phyloP scores from a whole-genome alignment of 2,888 invertebrate species.

The Heliconius ismenius region DNA sequence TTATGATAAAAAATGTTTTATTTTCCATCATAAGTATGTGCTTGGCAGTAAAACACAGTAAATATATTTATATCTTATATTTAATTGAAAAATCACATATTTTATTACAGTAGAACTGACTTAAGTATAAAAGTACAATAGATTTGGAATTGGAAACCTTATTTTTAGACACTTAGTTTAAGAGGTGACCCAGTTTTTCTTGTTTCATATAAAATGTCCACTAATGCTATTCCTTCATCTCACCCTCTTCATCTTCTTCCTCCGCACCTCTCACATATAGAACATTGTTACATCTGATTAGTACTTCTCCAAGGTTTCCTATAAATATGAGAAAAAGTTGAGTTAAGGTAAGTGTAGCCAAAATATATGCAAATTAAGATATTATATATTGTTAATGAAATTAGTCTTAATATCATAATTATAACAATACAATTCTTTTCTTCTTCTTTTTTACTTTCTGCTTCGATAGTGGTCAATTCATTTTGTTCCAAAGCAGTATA shows the following conservation, averaged over 20 bases:
- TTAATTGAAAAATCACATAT: conserved; percentile 36
- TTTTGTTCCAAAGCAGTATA: no score
- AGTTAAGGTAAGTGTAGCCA: neutral
- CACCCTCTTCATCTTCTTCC: conserved; percentile 98
- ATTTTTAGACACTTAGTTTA: conserved; percentile 18
- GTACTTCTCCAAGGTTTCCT: conserved; percentile 96
- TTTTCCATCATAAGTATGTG: neutral
- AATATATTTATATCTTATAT: conserved; percentile 37
- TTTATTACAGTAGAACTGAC: conserved; percentile 11
- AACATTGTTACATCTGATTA: conserved; percentile 98
- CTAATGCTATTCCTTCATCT: conserved; percentile 90
- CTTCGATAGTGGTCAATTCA: no score
- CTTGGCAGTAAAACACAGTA: conserved; percentile 18
- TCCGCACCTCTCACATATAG: conserved; percentile 96
- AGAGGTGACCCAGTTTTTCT: conserved; percentile 1
- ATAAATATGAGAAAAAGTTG: conserved; percentile 43
- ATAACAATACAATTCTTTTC: no score
- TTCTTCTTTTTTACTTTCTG: no score
- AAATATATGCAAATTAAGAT: neutral
- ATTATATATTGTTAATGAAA: no score
- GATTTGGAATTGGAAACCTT: conserved; percentile 12
- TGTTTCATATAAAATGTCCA: conserved; percentile 16
- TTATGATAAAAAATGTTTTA: no score
- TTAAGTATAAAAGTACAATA: conserved; percentile 18
- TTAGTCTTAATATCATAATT: no score